Conservation (phyloP, 2,888 invertebrate species). For the Diaperis boleti region DNA sequence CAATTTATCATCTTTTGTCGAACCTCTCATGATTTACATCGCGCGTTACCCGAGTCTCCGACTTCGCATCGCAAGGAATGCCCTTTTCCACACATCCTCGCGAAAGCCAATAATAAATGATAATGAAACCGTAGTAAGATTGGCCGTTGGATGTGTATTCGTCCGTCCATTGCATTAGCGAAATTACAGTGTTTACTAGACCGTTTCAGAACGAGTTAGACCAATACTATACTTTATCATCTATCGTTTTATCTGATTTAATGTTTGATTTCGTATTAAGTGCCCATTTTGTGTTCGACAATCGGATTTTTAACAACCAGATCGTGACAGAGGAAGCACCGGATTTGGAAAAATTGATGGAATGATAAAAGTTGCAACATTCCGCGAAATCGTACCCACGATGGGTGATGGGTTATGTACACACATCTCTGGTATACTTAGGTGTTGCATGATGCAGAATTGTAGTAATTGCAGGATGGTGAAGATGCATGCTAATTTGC, state of each 20-base stretch:
- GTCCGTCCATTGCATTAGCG: slow-evolving; percentile 44
- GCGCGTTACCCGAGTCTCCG: slow-evolving; percentile 14
- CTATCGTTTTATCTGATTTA: slow-evolving; percentile 41
- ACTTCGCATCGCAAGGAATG: slow-evolving; percentile 7
- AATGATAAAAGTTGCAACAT: too few species aligned
- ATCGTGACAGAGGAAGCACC: slow-evolving; percentile 32
- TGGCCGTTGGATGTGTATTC: slow-evolving; percentile 28
- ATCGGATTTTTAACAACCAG: slow-evolving; percentile 22
- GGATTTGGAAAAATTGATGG: slow-evolving; percentile 14
- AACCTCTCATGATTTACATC: slow-evolving; percentile 21
- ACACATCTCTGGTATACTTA: too few species aligned
- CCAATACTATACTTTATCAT: slow-evolving; percentile 46
- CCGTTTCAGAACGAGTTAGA: slow-evolving; percentile 50
- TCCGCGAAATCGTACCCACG: too few species aligned
- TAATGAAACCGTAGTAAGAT: slow-evolving; percentile 24
- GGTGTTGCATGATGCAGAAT: too few species aligned
- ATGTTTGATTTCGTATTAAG: slow-evolving; percentile 39
- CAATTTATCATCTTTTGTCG: slow-evolving; percentile 31
- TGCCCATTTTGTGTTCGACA: slow-evolving; percentile 32
- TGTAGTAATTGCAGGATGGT: too few species aligned
- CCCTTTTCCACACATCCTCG: slow-evolving; percentile 1
- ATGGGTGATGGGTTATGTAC: too few species aligned
- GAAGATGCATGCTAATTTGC: too few species aligned
- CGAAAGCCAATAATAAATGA: slow-evolving; percentile 30
- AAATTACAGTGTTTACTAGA: slow-evolving; percentile 53